Conservation (phyloP, 2,113 vertebrate species). For the Aegithalos caudatus region DNA sequence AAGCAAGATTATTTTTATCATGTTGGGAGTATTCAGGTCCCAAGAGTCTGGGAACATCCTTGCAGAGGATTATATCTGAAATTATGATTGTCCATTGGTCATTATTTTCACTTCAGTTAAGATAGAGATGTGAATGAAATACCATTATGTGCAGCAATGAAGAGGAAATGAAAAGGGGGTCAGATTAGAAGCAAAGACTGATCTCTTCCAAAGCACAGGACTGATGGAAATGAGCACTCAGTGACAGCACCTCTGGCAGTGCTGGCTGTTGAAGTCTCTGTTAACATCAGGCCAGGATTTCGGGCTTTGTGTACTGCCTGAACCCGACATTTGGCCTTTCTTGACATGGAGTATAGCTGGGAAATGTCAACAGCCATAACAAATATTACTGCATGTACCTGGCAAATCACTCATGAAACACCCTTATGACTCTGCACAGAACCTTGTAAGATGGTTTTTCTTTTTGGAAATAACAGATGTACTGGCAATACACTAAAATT, state of each 20-base stretch:
- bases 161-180: background rate
- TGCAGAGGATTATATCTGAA: background rate
- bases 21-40: background rate
- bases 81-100: background rate
- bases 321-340: background rate
- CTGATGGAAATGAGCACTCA: background rate
- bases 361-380: slow-evolving; percentile 31
- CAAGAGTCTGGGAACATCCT: background rate
- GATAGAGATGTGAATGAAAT: background rate
- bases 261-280: background rate
- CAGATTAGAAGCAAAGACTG: background rate
- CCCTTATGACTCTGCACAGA: background rate
- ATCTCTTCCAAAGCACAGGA: background rate
- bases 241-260: background rate
- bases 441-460: background rate
- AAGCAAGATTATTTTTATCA: background rate
- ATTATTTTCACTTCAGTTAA: slow-evolving; percentile 10
- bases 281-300: background rate
- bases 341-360: background rate
- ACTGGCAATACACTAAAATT: background rate
- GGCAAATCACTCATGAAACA: slow-evolving; percentile 44
- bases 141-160: background rate
- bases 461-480: background rate
- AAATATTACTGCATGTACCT: slow-evolving; percentile 27
- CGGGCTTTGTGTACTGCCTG: background rate